Evolutionary conservation across 2,113 vertebrate genomes (phyloP).

Genomic region (Stegastes partitus): DNA sequence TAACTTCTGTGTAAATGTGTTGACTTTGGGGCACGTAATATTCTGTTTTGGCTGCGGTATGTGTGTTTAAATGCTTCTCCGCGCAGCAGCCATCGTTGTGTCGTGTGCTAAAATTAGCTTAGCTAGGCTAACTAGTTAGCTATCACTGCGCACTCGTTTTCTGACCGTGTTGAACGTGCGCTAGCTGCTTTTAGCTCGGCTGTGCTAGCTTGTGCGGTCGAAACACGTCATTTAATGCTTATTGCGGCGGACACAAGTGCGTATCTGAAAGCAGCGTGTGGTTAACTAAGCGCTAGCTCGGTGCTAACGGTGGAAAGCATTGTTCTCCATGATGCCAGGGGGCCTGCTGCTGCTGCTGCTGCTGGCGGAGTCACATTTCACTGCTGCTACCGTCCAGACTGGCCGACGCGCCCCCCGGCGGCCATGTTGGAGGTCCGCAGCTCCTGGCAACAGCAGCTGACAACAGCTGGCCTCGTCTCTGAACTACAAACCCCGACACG

Average conservation of each 20-base stretch:
- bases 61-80: not conserved
- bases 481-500: not conserved
- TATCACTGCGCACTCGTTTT: slow-evolving; percentile 25
- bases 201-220: rapidly evolving
- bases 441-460: not conserved
- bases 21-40: rapidly evolving
- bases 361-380: slow-evolving; percentile 71
- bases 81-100: slow-evolving; percentile 45
- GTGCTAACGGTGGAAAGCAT: slow-evolving; percentile 64
- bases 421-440: slow-evolving; percentile 29
- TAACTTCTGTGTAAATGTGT: rapidly evolving
- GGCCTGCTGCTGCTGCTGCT: slow-evolving; percentile 62
- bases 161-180: rapidly evolving
- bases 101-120: slow-evolving; percentile 73
- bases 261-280: rapidly evolving
- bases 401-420: slow-evolving; percentile 62
- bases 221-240: not conserved
- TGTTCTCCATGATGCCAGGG: slow-evolving; percentile 76
- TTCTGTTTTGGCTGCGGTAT: not conserved
- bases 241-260: rapidly evolving
- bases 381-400: slow-evolving; percentile 31
- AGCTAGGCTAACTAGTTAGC: slow-evolving; percentile 61
- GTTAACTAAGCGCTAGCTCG: slow-evolving; percentile 9
- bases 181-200: rapidly evolving
- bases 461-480: slow-evolving; percentile 48